These are phyloP conservation scores for Rhyacophila evoluta DNA, from an alignment of 2,888 invertebrate species.

Conservation along the genomic window DNA sequence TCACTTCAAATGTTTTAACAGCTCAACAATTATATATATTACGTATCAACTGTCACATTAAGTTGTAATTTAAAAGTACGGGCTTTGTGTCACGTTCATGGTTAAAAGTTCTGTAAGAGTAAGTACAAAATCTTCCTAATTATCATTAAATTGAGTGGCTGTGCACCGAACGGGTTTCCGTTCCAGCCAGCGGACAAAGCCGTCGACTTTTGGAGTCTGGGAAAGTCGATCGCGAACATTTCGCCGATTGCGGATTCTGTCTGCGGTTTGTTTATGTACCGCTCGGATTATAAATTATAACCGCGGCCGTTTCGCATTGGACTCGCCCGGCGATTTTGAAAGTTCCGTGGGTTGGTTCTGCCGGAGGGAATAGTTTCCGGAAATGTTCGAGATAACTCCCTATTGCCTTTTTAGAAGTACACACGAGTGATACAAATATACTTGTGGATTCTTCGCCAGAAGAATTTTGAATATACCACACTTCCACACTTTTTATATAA, in stretches of 20 bases:
- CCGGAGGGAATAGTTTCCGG: background rate
- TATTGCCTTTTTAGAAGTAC: background rate
- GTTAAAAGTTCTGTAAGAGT: too few species aligned
- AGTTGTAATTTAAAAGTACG: too few species aligned
- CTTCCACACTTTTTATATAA: too few species aligned
- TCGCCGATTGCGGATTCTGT: background rate
- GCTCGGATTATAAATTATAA: background rate
- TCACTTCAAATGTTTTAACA: too few species aligned
- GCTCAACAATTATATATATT: too few species aligned
- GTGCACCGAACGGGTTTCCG: background rate
- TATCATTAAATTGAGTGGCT: too few species aligned
- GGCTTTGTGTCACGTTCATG: too few species aligned
- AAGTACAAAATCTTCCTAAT: too few species aligned
- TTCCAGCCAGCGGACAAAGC: background rate
- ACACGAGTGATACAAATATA: background rate
- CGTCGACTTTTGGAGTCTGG: background rate
- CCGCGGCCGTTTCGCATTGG: background rate
- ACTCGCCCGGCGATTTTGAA: constrained; percentile 13
- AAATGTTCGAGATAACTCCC: background rate
- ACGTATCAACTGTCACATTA: too few species aligned
- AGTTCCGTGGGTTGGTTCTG: background rate
- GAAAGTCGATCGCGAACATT: constrained; percentile 19
- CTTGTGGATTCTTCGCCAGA: too few species aligned
- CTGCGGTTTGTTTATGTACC: constrained; percentile 23
- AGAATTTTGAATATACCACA: too few species aligned